Base-by-base conservation (phyloP, 1,140 invertebrate genomes). In the Drosophila mayri region DNA sequence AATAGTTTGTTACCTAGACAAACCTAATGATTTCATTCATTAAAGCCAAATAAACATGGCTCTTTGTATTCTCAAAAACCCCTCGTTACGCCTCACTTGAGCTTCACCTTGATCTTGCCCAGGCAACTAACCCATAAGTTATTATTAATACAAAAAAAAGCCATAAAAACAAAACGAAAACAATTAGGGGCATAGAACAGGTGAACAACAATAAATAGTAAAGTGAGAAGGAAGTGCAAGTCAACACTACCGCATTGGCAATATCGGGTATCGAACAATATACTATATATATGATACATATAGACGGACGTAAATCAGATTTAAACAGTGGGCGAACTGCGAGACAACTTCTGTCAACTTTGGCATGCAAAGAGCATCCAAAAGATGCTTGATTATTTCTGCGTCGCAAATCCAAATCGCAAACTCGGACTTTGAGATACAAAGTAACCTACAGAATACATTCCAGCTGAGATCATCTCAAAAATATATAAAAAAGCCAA, bases 61-160 rank as follows among this genome's bases (percentile, higher is more conserved):
- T 73, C 22, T 72, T 71, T 71, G 55, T 80, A 49, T 43, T 59
- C 43, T 59, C 47, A 57, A 30, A 72, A 44, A 38, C 38, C 32
- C 52, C 52, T 35, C 32, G 76, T 84, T 84, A 76, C 81, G 81
- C 81, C 76, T 84, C 64, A 83, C 46, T 58, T 58, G 67, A 70
- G 77, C 62, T 63, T 85, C 81, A 85, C 82, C 82, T 85, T 85
- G 82, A 85, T 85, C 82, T 85, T 85, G 73, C 66, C 63, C 57
- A 62, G 38, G 66, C 55, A 10, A 35, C 61, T 37, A 71, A 32
- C 40, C 52, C 65, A 47, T 63, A 18, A 41, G 64, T 76, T 76
- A 73, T 64, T 46, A 43, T 64, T 46, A 43, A 50, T 38, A 44
- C 11, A 44, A 44, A 6, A 55, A 57, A 72, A 72, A 62, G 37